phyloP scores from a whole-genome alignment of 2,113 vertebrate species.

The Oryzias curvinotus region DNA sequence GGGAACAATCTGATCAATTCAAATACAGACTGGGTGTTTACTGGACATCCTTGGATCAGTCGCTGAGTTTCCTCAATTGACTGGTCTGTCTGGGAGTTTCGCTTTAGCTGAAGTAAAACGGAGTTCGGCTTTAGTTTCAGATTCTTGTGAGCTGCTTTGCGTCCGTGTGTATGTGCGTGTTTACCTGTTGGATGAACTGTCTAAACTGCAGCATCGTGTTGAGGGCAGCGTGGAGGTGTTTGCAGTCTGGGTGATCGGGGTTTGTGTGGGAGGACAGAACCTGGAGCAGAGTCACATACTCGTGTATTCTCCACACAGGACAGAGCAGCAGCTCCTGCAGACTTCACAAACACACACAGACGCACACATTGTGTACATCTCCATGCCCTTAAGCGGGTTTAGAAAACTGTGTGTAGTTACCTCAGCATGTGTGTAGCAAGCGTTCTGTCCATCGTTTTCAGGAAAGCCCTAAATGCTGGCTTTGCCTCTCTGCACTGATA shows the following conservation, averaged over 20 bases:
- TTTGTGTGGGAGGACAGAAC: slow-evolving; percentile 78
- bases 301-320: slow-evolving; percentile 80
- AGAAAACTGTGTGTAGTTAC: slow-evolving; percentile 49
- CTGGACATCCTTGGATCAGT: slow-evolving; percentile 80
- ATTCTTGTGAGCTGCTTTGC: neutral
- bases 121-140: too few relatives aligned
- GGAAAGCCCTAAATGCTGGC: slow-evolving; percentile 82
- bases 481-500: slow-evolving; percentile 80
- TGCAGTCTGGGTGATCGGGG: slow-evolving; percentile 75
- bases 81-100: slow-evolving; percentile 60
- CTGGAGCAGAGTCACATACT: slow-evolving; percentile 82
- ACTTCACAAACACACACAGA: slow-evolving; percentile 58
- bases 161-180: neutral
- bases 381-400: too few relatives aligned
- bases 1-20: neutral
- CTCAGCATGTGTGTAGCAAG: slow-evolving; percentile 82
- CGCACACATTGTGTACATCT: neutral
- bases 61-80: slow-evolving; percentile 76
- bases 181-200: slow-evolving; percentile 77
- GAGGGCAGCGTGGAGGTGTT: slow-evolving; percentile 73
- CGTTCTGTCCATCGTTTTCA: slow-evolving; percentile 81
- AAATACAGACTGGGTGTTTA: slow-evolving; percentile 36
- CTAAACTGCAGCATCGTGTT: slow-evolving; percentile 70
- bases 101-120: slow-evolving; percentile 75
- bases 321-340: slow-evolving; percentile 83